These are phyloP conservation scores for Drosophila mettleri DNA, from an alignment of 2,888 invertebrate genomes.

Conservation along the genomic window DNA sequence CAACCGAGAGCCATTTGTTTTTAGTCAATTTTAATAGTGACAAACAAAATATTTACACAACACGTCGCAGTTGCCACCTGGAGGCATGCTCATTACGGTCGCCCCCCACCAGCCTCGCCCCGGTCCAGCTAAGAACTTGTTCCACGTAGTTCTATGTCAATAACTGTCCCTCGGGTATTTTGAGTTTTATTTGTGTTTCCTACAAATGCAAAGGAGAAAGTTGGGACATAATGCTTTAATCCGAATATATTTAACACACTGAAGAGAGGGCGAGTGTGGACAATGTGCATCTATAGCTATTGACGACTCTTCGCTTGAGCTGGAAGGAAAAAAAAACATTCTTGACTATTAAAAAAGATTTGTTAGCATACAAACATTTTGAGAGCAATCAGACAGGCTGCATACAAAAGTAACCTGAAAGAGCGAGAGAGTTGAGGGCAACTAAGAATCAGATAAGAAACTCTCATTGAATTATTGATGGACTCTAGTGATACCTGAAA, in stretches of 20 bases:
- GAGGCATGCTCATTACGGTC: constrained; percentile 39
- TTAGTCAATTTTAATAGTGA: constrained; percentile 76
- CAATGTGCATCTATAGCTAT: too few species aligned
- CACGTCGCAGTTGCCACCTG: constrained; percentile 55
- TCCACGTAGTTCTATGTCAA: constrained; percentile 38
- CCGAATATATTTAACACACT: too few species aligned
- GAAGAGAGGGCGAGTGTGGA: not conserved
- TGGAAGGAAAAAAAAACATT: too few species aligned
- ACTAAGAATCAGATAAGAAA: too few species aligned
- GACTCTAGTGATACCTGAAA: too few species aligned
- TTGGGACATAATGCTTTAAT: not conserved
- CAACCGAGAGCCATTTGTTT: constrained; percentile 49
- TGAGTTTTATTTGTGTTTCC: constrained; percentile 10
- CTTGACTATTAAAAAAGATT: too few species aligned
- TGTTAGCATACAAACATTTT: too few species aligned
- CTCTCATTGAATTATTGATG: too few species aligned
- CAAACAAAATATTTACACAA: constrained; percentile 78
- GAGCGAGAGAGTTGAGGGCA: too few species aligned
- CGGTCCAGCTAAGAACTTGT: constrained; percentile 1
- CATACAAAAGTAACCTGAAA: too few species aligned
- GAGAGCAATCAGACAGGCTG: too few species aligned
- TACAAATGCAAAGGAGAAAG: constrained; percentile 21
- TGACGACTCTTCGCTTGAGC: too few species aligned
- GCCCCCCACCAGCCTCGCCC: not conserved
- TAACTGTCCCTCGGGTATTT: constrained; percentile 48